A percentile compares a stretch with the other conserved stretches of the same genome.
These are phyloP conservation scores for Glareola pratincola DNA, from an alignment of 2,113 vertebrate genomes.

Conservation along the genomic window DNA sequence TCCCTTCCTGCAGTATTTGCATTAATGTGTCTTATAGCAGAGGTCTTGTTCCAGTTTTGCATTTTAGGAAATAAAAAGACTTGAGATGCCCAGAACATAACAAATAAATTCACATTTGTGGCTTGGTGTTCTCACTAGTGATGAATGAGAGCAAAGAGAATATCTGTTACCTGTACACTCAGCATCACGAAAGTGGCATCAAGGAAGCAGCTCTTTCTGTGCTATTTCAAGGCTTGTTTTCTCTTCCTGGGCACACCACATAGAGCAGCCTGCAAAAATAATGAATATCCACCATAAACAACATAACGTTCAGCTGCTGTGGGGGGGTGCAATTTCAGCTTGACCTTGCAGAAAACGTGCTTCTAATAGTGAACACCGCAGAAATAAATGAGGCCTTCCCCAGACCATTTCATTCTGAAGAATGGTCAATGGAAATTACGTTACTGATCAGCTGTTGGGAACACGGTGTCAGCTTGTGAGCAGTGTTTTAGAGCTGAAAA, in stretches of 20 bases:
- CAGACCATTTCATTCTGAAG: rapidly evolving
- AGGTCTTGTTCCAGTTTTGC: rapidly evolving
- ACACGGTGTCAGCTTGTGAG: background rate
- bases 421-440: rapidly evolving
- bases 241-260: background rate
- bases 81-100: background rate
- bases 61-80: background rate
- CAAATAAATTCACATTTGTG: background rate
- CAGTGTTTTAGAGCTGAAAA: background rate
- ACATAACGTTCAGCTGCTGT: background rate
- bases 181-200: background rate
- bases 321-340: background rate
- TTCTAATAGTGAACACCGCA: background rate
- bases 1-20: background rate
- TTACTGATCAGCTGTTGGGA: background rate
- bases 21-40: rapidly evolving
- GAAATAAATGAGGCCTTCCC: background rate
- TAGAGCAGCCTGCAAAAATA: background rate
- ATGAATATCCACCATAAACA: background rate
- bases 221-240: background rate
- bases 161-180: background rate
- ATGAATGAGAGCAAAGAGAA: background rate
- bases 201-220: background rate
- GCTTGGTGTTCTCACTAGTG: background rate
- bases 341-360: background rate